Base-by-base conservation (phyloP, 1,140 invertebrate genomes). In the Heliconius melpomene region DNA sequence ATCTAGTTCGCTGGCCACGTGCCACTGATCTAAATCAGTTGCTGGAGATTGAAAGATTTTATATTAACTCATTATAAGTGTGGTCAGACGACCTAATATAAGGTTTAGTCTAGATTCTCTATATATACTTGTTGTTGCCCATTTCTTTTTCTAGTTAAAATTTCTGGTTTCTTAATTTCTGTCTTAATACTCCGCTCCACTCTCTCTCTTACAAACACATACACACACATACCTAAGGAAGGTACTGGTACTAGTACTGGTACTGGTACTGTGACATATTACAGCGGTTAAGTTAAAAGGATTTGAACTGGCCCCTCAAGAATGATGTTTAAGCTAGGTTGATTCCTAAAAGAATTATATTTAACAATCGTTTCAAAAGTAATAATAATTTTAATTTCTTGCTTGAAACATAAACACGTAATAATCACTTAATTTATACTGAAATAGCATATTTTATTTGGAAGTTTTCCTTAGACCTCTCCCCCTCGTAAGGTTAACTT, bases 1-100 rank as follows among this genome's bases (percentile, higher is more conserved):
- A 38, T 72, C 71, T 72, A 40, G 71, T 40, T 23, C 71, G 38
- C 32, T 72, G 71, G 71, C 38, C n/a, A 66, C 60, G 60, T 26
- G 60, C 60, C 60, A 66, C 23, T 29, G 60, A 66, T 66, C 60
- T 66, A 29, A 29, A 66, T 29, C 60, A 29, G 60, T 66, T 26
- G 26, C 60, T 66, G 60, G 13, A 66, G 60, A 66, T 66, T 29
- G 60, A 66, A 66, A 66, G 60, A 66, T 66, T 66, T 66, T 66
- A 66, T 66, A 66, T 66, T 66, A 66, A 13, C 60, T 66, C 60
- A 66, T 66, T 66, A 66, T 66, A 66, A 66, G 23, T 66, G 60
- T 29, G 9, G 23, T 29, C 0, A 66, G 60, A 29, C 29, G 60
- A 66, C 60, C 60, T 66, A 66, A 26, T 16, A 60, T 20, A 23